phyloP scores from a whole-genome alignment of 1,140 invertebrate species.

The Episyrphus balteatus region DNA sequence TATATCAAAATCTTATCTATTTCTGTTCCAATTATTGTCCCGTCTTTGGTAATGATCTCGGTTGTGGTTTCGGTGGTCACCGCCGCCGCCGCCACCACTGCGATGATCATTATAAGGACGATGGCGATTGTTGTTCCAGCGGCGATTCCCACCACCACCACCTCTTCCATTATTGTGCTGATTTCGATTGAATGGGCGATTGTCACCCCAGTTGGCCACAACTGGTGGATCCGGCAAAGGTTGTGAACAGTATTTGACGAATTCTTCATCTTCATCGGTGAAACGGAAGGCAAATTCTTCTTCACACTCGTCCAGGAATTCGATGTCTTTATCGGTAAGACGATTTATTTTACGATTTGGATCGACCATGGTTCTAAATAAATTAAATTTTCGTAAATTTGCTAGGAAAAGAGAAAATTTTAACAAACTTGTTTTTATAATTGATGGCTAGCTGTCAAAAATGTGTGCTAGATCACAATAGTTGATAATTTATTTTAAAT shows the following conservation, averaged over 20 bases:
- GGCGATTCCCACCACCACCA: slow-evolving; percentile 2
- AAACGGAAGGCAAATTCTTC: slow-evolving; percentile 42
- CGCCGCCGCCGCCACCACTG: slow-evolving; percentile 7
- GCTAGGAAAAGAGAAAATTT: no score
- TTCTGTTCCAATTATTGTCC: no score
- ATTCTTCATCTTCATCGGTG: slow-evolving; percentile 42
- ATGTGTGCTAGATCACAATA: no score
- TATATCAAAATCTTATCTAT: no score
- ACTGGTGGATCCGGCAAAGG: slow-evolving; percentile 39
- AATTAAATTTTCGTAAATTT: no score
- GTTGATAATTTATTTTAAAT: no score
- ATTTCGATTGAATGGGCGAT: slow-evolving; percentile 12
- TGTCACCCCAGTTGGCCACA: slow-evolving; percentile 39
- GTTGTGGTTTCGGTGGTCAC: slow-evolving; percentile 5
- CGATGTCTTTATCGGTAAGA: slow-evolving; percentile 34
- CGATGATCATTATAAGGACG: slow-evolving; percentile 9
- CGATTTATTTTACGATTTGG: slow-evolving; percentile 36
- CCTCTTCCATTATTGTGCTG: slow-evolving; percentile 3
- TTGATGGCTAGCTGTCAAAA: no score
- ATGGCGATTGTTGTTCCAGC: slow-evolving; percentile 17
- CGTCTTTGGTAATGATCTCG: neutral
- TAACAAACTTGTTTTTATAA: no score
- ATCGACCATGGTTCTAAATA: slow-evolving; percentile 30
- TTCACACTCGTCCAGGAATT: slow-evolving; percentile 43
- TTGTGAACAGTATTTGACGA: slow-evolving; percentile 34